A percentile compares a stretch with the other conserved stretches of the same genome.
Evolutionary conservation across 2,113 vertebrate species (phyloP).

Genomic region (Turdus rufiventris): DNA sequence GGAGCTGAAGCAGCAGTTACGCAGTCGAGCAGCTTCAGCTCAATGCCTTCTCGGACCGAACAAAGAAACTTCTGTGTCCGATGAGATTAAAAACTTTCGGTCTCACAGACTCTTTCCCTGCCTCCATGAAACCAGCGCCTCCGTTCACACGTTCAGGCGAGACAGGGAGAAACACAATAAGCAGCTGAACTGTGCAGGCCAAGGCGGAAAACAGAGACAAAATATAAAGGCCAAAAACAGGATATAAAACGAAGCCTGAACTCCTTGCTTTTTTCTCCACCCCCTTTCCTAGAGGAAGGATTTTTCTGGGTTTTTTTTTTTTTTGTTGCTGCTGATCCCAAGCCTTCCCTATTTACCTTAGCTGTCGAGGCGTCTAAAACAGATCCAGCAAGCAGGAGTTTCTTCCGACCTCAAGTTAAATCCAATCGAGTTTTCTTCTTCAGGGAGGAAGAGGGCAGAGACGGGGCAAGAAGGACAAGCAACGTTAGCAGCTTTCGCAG

Average conservation of each 20-base stretch:
- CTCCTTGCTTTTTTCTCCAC: constrained; percentile 8
- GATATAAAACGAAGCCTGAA: constrained; percentile 15
- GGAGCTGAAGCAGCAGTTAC: neutral
- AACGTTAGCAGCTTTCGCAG: neutral
- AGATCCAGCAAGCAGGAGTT: neutral
- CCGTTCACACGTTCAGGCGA: neutral
- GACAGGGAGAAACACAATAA: neutral
- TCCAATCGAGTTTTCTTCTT: neutral
- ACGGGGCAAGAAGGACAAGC: neutral
- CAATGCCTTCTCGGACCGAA: constrained; percentile 48
- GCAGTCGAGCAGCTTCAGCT: neutral
- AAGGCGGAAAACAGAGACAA: neutral
- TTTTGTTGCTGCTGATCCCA: neutral
- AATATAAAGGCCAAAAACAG: constrained; percentile 33
- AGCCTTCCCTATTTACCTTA: constrained; percentile 20
- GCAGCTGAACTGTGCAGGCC: neutral
- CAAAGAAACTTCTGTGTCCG: constrained; percentile 69
- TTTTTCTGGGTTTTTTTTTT: neutral
- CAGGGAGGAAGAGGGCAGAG: neutral
- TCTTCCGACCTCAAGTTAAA: neutral
- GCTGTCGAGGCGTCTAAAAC: neutral
- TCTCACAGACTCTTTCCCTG: neutral
- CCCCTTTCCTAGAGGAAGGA: neutral
- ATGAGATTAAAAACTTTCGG: constrained; percentile 47
- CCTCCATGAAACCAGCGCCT: neutral